A percentile compares a stretch with the other conserved stretches of the same genome.
These are phyloP conservation scores for Hemibagrus guttatus DNA, from an alignment of 2,797 vertebrate species.

Conservation along the genomic window DNA sequence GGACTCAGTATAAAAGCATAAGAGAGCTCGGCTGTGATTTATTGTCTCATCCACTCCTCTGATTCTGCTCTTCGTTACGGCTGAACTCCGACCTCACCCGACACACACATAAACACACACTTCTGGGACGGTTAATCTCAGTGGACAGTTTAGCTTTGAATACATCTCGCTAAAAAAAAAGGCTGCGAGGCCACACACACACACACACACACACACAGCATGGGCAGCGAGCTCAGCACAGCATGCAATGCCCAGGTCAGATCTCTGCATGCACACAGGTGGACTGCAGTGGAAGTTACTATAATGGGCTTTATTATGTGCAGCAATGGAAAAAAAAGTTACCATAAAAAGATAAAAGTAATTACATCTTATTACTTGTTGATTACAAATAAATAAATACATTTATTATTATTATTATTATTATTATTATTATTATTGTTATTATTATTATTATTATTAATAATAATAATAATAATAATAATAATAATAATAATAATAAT, in stretches of 20 bases:
- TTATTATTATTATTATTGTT: background rate
- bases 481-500: too few relatives aligned
- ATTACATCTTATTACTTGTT: too few relatives aligned
- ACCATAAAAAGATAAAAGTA: too few relatives aligned
- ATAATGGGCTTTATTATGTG: background rate
- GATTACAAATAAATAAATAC: too few relatives aligned
- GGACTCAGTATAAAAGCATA: background rate
- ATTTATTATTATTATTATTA: too few relatives aligned
- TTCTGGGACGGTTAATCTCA: constrained; percentile 36
- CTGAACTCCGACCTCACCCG: constrained; percentile 31
- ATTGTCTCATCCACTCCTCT: constrained; percentile 25
- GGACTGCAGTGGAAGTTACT: background rate
- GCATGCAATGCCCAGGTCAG: constrained; percentile 15
- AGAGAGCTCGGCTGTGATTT: constrained; percentile 27
- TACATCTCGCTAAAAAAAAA: constrained; percentile 27
- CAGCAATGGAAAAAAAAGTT: too few relatives aligned
- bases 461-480: too few relatives aligned
- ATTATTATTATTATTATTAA: background rate
- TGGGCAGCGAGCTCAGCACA: constrained; percentile 16
- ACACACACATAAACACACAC: constrained; percentile 15
- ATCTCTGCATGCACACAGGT: constrained; percentile 1
- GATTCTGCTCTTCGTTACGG: constrained; percentile 35
- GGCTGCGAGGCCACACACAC: constrained; percentile 15
- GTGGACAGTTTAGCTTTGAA: constrained; percentile 40
- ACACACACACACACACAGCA: background rate